A percentile compares a stretch with the other conserved stretches of the same genome.
Conservation (phyloP, 2,888 invertebrate species). For the Drosophila nigricruria region DNA sequence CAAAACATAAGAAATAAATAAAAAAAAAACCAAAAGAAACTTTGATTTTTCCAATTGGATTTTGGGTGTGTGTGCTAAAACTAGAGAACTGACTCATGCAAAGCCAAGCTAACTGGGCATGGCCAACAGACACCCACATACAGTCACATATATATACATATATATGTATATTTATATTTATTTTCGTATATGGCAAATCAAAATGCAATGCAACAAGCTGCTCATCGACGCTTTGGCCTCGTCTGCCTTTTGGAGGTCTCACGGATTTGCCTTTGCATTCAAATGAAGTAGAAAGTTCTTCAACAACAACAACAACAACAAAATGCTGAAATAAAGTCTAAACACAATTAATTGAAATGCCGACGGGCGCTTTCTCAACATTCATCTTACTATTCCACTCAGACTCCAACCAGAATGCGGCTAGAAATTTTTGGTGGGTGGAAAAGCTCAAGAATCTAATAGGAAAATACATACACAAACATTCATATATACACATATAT, state of each 20-base stretch:
- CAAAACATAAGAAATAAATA: not conserved
- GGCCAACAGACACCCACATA: conserved; percentile 49
- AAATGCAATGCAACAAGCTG: conserved; percentile 48
- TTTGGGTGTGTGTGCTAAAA: conserved; percentile 54
- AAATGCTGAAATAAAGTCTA: conserved; percentile 19
- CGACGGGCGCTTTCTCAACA: conserved; percentile 48
- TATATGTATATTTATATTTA: too few species aligned
- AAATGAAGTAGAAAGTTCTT: conserved; percentile 78
- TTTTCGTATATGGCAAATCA: conserved; percentile 42
- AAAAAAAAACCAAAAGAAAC: not conserved
- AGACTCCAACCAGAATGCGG: conserved; percentile 53
- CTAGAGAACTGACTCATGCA: conserved; percentile 49
- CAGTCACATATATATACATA: not conserved
- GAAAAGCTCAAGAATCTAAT: conserved; percentile 5
- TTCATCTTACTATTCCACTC: conserved; percentile 28
- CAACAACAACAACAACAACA: conserved; percentile 15
- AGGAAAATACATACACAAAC: not conserved
- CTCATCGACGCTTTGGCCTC: conserved; percentile 42
- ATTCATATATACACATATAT: not conserved
- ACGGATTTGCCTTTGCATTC: conserved; percentile 58
- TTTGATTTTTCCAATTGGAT: conserved; percentile 6
- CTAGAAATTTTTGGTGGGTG: conserved; percentile 21
- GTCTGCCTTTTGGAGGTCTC: conserved; percentile 15
- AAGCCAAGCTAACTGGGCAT: conserved; percentile 30
- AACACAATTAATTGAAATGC: conserved; percentile 63